Evolutionary conservation across 2,113 vertebrate genomes (phyloP), one percentile per base, ranked within the genome.

Genomic region (Phaethornis superciliosus): DNA sequence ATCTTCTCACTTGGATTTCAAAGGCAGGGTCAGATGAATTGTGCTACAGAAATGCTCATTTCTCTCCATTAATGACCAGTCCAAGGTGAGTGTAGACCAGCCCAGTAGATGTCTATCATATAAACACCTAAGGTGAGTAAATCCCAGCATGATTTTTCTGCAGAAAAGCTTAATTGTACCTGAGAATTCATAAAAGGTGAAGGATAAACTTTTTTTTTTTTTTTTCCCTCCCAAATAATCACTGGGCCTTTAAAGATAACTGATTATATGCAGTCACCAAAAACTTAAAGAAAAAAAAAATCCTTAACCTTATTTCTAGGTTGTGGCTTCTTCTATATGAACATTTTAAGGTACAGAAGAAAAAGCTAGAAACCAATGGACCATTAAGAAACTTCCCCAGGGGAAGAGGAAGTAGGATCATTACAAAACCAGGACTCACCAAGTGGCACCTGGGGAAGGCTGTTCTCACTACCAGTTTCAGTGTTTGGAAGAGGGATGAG

Each of bases 21-120:
- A 55, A 93, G 65, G 26, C 70, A 76, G 78, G 74, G 88, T 47
- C 88, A 93, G 82, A 37, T 76, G 76, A 92, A 64, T 92, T 85
- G 60, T 8, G 26, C 67, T 85, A n/a, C 33, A 49, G 59, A 86
- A n/a, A 5, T 30, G 51, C 72, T 89, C 54, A 64, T 89, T 85
- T 88, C 79, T 91, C 33, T 69, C 33, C 40, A 7, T 79, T 90
- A 89, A 91, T 80, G 68, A 64, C 24, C 62, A 54, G 69, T 49
- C 21, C 78, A 78, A 87, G 69, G 55, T 58, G 51, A 93, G 85
- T 91, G 88, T 80, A 95, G 95, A 88, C 75, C 62, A 77, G 55
- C 58, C 33, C 85, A 85, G 67, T 37, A 89, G 56, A 60, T 52
- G 79, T 64, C 93, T 88, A 20, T 40, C 21, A 82, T 44, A 65